Percentiles rank a stretch among this genome's conserved stretches.
These are phyloP conservation scores for Hoplias malabaricus DNA, from an alignment of 2,113 vertebrate species.

Conservation along the genomic window DNA sequence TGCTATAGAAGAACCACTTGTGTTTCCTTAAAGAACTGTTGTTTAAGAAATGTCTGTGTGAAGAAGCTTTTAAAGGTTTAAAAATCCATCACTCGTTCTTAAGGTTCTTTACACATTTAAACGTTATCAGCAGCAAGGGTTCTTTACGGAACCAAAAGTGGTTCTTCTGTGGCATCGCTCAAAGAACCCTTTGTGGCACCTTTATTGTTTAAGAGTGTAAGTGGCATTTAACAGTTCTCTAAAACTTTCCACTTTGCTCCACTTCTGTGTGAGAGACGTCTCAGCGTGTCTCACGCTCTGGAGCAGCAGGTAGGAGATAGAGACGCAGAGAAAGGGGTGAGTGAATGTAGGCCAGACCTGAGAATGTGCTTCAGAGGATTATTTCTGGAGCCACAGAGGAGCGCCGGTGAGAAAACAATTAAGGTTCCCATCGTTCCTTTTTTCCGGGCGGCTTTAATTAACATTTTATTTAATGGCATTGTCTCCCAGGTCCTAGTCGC, in stretches of 20 bases:
- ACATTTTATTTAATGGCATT: slow-evolving; percentile 87
- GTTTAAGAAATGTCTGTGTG: no score
- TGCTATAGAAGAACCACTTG: no score
- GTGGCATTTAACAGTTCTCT: no score
- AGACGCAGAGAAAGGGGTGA: slow-evolving; percentile 22
- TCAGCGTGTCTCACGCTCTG: no score
- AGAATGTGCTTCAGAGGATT: slow-evolving; percentile 51
- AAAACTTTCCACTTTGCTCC: slow-evolving; percentile 40
- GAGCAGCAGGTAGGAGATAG: slow-evolving; percentile 50
- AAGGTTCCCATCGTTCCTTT: slow-evolving; percentile 72
- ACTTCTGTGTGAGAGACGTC: slow-evolving; percentile 26
- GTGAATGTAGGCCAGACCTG: slow-evolving; percentile 58
- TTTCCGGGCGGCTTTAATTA: slow-evolving; percentile 90
- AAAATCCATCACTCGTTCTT: no score
- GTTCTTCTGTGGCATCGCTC: background rate
- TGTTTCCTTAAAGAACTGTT: no score
- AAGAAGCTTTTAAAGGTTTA: no score
- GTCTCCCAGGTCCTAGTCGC: slow-evolving; percentile 81
- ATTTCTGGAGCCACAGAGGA: slow-evolving; percentile 71
- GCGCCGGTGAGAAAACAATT: slow-evolving; percentile 85
- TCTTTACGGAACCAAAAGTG: no score
- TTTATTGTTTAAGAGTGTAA: no score
- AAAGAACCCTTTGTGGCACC: no score
- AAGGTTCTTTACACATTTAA: no score
- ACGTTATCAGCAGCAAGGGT: no score